Evolutionary conservation across 2,797 vertebrate genomes (phyloP).

Genomic region (Lindbergichthys nudifrons): DNA sequence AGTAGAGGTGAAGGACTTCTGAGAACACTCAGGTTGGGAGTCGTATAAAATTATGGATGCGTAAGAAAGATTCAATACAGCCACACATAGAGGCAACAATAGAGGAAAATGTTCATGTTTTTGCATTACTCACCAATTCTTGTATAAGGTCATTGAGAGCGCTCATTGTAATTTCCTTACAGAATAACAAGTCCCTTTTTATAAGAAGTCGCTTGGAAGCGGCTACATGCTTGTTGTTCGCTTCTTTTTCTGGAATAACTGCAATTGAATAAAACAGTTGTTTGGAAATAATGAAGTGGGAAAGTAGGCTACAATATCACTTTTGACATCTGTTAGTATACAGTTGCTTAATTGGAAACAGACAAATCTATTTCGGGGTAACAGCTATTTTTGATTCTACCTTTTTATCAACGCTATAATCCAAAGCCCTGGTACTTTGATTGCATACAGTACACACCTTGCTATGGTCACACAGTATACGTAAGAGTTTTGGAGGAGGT

Average conservation of each 20-base stretch:
- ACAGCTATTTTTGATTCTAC: not conserved
- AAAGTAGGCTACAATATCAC: not conserved
- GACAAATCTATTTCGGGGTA: not conserved
- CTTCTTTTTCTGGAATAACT: not conserved
- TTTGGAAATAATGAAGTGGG: not conserved
- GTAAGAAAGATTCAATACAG: conserved; percentile 28
- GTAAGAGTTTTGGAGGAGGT: no score
- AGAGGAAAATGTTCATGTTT: not conserved
- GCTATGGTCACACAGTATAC: no score
- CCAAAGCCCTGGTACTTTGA: not conserved
- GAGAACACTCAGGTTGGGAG: not conserved
- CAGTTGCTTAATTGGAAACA: not conserved
- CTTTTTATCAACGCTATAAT: not conserved
- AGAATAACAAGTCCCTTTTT: not conserved
- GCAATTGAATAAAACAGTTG: not conserved
- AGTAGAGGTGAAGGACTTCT: conserved; percentile 1
- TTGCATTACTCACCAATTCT: not conserved
- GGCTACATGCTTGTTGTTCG: not conserved
- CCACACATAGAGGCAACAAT: not conserved
- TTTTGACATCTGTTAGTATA: not conserved
- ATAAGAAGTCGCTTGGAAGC: not conserved
- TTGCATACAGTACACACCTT: no score
- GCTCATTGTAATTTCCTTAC: not conserved
- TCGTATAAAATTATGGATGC: not conserved
- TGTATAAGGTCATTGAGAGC: not conserved